Base-by-base conservation (phyloP, 2,888 invertebrate genomes). In the Apamea sordens region DNA sequence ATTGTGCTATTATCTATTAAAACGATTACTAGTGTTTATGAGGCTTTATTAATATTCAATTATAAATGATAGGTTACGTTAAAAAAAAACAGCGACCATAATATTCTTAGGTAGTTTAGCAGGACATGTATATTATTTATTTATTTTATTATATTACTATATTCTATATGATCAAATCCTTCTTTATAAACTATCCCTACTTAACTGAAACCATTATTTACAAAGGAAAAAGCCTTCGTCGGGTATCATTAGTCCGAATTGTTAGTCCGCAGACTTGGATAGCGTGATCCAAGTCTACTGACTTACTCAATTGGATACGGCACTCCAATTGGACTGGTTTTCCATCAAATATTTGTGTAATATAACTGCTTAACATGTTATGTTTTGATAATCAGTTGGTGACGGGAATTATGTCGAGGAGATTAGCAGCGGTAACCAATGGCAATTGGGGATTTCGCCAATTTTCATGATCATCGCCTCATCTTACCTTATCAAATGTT, bases 211-310 rank as follows among this genome's bases (percentile, higher is more conserved):
- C 64, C 11, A 36, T 6, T 64, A 64, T 36, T 64, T 24, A 24
- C 36, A 64, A 64, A 64, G 36, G 24, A 36, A 24, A 5, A 24
- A 11, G 11, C 10, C 44, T 21, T 32, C 24, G 36, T 32, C 24
- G 11, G 73, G 76, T 85, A 83, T 88, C 91, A 87, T 90, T 90
- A 89, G 72, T n/a, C 47, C 53, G 77, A 84, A 89, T 89, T 67
- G 82, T 79, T 71, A 72, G 76, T 32, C 32, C 32, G 32, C 2
- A 32, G 32, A 32, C 32, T 32, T 32, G 87, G 82, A 89, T 89
- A 86, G 90, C 90, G 88, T 90, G 79, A 67, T 61, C 50, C 53
- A 65, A 41, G 21, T 53, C 73, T 24, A 18, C 15, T 15, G 53
- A 8, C 50, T 50, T 28, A 70, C 56, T 63, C 71, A 79, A 71